Percentiles rank a stretch among this genome's conserved stretches.
These are phyloP conservation scores for Frankliniella intonsa DNA, from an alignment of 2,888 invertebrate species.

Conservation along the genomic window DNA sequence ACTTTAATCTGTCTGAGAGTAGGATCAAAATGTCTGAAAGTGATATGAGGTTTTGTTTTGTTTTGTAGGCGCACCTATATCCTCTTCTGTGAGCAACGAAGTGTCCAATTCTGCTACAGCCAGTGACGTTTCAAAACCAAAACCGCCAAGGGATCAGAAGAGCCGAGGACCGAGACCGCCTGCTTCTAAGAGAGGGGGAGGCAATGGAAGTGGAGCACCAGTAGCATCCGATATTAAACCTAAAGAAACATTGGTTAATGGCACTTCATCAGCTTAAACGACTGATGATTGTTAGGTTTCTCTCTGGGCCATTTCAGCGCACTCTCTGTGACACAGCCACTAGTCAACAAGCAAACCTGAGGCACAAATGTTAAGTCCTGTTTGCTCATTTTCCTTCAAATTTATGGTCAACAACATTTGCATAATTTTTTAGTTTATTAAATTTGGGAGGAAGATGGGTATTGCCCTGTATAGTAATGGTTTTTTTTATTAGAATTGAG, in stretches of 20 bases:
- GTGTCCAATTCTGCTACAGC: not conserved
- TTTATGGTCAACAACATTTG: not conserved
- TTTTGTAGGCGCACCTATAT: not conserved
- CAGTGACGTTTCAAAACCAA: not conserved
- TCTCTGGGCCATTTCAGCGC: constrained; percentile 7
- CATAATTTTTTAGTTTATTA: not conserved
- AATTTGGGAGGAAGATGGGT: not conserved
- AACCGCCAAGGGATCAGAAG: not conserved
- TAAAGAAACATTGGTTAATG: not conserved
- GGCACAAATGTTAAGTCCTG: not conserved
- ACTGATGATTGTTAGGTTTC: not conserved
- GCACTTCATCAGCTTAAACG: not conserved
- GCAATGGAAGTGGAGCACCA: not conserved
- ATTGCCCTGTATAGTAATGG: not conserved
- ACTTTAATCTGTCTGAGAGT: too few species aligned
- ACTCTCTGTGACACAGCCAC: constrained; percentile 19
- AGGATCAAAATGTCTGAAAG: too few species aligned
- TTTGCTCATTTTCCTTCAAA: not conserved
- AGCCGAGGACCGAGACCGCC: not conserved
- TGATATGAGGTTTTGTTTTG: too few species aligned
- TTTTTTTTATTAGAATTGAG: not conserved
- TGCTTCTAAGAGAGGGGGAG: not conserved
- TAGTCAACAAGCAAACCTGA: not conserved
- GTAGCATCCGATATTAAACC: not conserved
- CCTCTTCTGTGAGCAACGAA: not conserved